Evolutionary conservation across 2,797 vertebrate genomes (phyloP).

Genomic region (Carcharodon carcharias): DNA sequence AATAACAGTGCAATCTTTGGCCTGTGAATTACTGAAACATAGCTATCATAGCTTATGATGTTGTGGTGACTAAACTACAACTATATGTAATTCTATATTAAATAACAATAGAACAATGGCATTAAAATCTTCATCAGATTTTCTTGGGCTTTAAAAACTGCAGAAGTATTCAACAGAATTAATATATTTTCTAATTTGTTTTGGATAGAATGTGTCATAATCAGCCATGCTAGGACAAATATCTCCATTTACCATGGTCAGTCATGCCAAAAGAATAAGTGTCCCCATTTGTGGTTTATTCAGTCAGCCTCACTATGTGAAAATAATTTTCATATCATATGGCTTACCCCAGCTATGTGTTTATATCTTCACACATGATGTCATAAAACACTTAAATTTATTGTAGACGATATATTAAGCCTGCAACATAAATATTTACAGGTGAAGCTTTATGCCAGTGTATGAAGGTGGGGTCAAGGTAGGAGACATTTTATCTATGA

Average conservation of each 20-base stretch:
- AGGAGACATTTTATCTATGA: background rate
- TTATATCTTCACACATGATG: constrained; percentile 13
- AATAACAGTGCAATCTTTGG: background rate
- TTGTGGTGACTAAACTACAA: background rate
- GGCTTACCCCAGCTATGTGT: background rate
- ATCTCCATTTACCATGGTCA: background rate
- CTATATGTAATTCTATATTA: background rate
- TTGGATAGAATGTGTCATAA: background rate
- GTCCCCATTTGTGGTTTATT: background rate
- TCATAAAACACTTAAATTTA: constrained; percentile 4
- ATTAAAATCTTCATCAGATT: background rate
- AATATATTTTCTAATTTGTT: background rate
- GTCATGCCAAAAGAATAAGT: background rate
- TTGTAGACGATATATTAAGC: background rate
- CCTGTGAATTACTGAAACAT: background rate
- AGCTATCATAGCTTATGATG: background rate
- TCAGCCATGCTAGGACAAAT: too few species aligned
- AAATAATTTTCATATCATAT: background rate
- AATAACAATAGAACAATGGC: background rate
- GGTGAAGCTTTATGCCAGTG: background rate
- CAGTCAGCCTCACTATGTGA: background rate
- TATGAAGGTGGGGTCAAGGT: background rate
- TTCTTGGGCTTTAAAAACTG: background rate
- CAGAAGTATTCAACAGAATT: background rate
- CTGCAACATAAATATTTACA: background rate